Base-by-base conservation (phyloP, 2,888 invertebrate genomes). In the Troides aeacus region DNA sequence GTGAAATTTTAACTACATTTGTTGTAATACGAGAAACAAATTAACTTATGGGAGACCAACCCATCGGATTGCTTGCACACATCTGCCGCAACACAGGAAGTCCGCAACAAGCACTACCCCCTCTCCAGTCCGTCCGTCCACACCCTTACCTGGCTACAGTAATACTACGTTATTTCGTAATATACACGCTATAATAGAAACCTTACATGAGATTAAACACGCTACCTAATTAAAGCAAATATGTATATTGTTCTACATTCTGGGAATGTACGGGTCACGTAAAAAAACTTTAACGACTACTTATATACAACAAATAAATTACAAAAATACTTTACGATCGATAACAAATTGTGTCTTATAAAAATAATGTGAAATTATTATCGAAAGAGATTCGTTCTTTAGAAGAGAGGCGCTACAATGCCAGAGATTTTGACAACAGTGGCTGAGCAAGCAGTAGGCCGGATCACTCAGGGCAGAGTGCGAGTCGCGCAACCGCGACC, bases 141-240 rank as follows among this genome's bases (percentile, higher is more conserved):
- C 76, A 59, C 64, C 68, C 74, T 71, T 73, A 74, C 71, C 72
- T 68, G 68, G 64, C 77, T 76, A 76, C 73, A 64, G 69, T 77
- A 76, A 75, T 76, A 15, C 46, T 77, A 79, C 76, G 74, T 72
- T 77, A 77, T 77, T 78, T 77, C 57, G 23, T 58, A 23, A 58
- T 58, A 58, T 58, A 77, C 74, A 78, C 58, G 68, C 74, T 73
- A 79, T 72, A 74, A 78, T 73, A 61, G 73, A 75, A 74, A 72
- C 74, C 78, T 68, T 68, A 77, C 76, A 77, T 72, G 71, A 74
- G 71, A 75, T 76, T 78, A 81, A 77, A 81, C 76, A 81, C 30
- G 30, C 83, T 84, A 86, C 70, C 76, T 78, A 78, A 83, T 84
- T 85, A 86, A 88, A 88, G 87, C 87, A 86, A 89, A 84, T 81